These are phyloP conservation scores for Caenorhabditis japonica DNA, from an alignment of 2,888 invertebrate species.

Conservation along the genomic window DNA sequence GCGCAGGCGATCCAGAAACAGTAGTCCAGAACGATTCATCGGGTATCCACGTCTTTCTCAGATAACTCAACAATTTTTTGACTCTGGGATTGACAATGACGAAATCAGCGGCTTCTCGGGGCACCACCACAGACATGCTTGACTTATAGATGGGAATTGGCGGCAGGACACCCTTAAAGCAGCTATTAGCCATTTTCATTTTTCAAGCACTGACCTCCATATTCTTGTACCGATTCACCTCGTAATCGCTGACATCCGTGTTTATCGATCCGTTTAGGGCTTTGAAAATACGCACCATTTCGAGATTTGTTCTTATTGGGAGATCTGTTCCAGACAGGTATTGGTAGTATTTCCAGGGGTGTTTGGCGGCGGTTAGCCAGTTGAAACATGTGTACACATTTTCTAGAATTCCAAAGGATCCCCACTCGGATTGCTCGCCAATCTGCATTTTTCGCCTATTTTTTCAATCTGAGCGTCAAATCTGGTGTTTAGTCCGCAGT, in stretches of 20 bases:
- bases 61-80: constrained; percentile 49
- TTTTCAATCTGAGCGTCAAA: not conserved
- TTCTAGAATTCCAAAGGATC: constrained; percentile 49
- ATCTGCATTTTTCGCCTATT: constrained; percentile 17
- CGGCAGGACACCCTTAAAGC: constrained; percentile 51
- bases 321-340: constrained; percentile 62
- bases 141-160: constrained; percentile 64
- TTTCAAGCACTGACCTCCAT: constrained; percentile 50
- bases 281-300: constrained; percentile 63
- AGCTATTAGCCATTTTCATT: not conserved
- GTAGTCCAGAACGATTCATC: constrained; percentile 68
- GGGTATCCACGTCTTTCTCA: constrained; percentile 59
- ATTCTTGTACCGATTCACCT: constrained; percentile 55
- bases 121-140: constrained; percentile 62
- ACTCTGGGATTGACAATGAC: constrained; percentile 43
- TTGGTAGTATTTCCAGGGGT: constrained; percentile 55
- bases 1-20: constrained; percentile 51
- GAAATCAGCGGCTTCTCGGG: constrained; percentile 55
- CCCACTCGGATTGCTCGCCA: constrained; percentile 51
- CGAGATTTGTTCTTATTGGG: constrained; percentile 60
- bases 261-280: constrained; percentile 64
- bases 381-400: constrained; percentile 54
- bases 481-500: no score
- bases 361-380: constrained; percentile 24
- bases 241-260: constrained; percentile 54